A percentile compares a stretch with the other conserved stretches of the same genome.
Evolutionary conservation across 2,113 vertebrate species (phyloP).

Genomic region (Mellivora capensis): DNA sequence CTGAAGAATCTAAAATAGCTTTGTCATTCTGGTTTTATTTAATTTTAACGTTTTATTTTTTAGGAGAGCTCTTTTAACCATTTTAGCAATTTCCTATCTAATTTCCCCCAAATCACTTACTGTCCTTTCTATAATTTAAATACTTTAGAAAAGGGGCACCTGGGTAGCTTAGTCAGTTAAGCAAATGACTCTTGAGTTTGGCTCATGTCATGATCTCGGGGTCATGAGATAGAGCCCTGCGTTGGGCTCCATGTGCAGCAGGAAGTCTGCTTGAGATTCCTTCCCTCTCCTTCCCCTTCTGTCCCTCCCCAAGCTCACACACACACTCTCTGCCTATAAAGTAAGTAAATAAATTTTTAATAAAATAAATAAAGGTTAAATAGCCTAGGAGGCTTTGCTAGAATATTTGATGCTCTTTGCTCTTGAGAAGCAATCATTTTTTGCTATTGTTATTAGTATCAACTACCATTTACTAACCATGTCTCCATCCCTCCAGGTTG

Average conservation of each 20-base stretch:
- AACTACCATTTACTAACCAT: neutral
- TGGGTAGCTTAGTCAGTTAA: neutral
- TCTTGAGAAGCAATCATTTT: neutral
- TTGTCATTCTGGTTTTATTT: neutral
- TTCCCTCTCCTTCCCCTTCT: neutral
- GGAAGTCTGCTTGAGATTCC: neutral
- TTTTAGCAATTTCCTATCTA: neutral
- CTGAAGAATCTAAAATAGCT: neutral
- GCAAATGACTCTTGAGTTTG: neutral
- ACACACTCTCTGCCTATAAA: neutral
- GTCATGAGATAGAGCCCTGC: neutral
- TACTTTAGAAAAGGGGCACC: neutral
- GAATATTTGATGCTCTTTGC: neutral
- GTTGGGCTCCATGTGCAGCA: neutral
- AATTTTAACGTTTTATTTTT: neutral
- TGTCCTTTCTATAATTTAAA: constrained; percentile 21
- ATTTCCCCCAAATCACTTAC: constrained; percentile 13
- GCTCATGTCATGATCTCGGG: neutral
- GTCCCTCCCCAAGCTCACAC: neutral
- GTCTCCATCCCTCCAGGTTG: neutral
- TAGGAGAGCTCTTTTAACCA: neutral
- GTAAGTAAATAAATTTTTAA: neutral
- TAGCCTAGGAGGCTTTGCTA: neutral
- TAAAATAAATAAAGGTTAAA: neutral
- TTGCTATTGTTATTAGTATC: neutral